Base-by-base conservation (phyloP, 2,888 invertebrate genomes). In the Nymphalis c-album region DNA sequence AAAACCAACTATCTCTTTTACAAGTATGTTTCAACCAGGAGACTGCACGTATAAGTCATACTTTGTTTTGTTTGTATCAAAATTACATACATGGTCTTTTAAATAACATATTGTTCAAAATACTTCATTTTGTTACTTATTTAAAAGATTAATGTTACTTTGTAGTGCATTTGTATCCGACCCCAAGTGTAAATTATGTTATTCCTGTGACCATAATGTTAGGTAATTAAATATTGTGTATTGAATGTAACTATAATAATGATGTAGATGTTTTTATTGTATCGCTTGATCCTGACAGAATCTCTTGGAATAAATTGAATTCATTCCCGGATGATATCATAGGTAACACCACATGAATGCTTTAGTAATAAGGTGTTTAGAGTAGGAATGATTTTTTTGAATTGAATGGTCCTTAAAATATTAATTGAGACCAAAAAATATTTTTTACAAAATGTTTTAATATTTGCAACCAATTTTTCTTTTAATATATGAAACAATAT, bases 271-370 rank as follows among this genome's bases (percentile, higher is more conserved):
- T 53, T 62, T 53, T 53, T 57, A 47, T 58, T 26, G 45, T 55
- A 60, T 47, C 13, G 22, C 60, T 31, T 62, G 20, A 18, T 47
- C 5, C 53, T 2, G 26, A 63, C 45, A 18, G 55, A 35, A 64
- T 63, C 50, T 64, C 50, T 47, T 59, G 68, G 63, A 68, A 53
- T 68, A 48, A 55, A 68, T 68, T 50, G 20, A 58, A 65, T 68
- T 55, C 18, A 55, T 64, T 68, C 51, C 64, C 50, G 22, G 59
- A 64, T 45, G 59, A 61, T 26, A 64, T 64, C 60, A 53, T 45
- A 13, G 57, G 18, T 17, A 59, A 61, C 59, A 55, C 58, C 46
- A 51, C 48, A 48, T 55, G 20, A 51, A 64, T 63, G 60, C n/a
- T 62, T 31, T 57, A 40, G 57, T 57, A 10, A 26, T 62, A 69